A percentile compares a stretch with the other conserved stretches of the same genome.
phyloP scores from a whole-genome alignment of 2,797 vertebrate species.

The Diglossa cyanea region DNA sequence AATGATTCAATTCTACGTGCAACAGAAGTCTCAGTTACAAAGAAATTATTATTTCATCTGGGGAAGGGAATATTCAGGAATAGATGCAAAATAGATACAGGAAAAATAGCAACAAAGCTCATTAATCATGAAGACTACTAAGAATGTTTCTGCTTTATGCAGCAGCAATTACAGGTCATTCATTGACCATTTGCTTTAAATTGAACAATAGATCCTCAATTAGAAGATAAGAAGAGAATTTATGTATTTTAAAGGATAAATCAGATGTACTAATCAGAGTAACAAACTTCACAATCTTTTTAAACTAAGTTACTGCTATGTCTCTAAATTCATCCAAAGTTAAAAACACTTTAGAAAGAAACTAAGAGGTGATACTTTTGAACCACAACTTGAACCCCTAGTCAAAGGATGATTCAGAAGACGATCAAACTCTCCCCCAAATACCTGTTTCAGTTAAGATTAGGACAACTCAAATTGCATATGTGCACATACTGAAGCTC shows the following conservation, averaged over 20 bases:
- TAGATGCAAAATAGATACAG: neutral
- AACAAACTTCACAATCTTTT: neutral
- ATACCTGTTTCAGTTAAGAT: neutral
- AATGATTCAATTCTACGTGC: neutral
- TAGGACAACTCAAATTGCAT: neutral
- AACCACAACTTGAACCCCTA: neutral
- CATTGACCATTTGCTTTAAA: neutral
- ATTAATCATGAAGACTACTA: neutral
- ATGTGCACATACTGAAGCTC: neutral
- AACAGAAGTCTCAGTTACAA: neutral
- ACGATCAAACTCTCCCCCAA: neutral
- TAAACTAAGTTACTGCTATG: neutral
- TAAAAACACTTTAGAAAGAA: neutral
- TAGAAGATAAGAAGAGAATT: neutral
- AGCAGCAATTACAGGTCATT: neutral
- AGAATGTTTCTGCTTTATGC: neutral
- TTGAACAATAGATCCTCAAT: neutral
- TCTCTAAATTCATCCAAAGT: neutral
- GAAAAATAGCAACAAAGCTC: neutral
- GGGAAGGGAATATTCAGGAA: neutral
- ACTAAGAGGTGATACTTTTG: neutral
- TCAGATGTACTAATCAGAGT: neutral
- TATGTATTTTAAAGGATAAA: neutral
- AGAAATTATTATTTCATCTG: neutral
- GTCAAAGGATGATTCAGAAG: accelerated